phyloP scores from a whole-genome alignment of 2,113 vertebrate genomes.

The Erythrolamprus reginae region DNA sequence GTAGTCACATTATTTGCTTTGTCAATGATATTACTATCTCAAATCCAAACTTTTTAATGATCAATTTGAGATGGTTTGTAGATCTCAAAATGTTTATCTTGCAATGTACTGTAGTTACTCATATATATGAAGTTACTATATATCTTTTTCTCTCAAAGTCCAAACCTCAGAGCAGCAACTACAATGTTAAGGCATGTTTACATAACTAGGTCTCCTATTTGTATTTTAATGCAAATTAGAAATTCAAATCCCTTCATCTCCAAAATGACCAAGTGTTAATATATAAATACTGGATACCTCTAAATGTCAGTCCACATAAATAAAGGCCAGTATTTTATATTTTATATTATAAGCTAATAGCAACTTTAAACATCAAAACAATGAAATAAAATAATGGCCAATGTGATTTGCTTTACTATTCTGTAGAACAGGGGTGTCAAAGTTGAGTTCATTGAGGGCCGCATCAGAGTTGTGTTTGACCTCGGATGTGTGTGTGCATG shows the following conservation, averaged over 20 bases:
- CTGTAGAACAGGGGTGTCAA: not conserved
- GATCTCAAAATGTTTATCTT: not conserved
- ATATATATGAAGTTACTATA: too few species aligned
- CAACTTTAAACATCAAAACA: too few species aligned
- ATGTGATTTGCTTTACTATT: too few species aligned
- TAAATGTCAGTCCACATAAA: not conserved
- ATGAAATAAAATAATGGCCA: too few species aligned
- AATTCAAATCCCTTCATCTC: not conserved
- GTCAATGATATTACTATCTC: not conserved
- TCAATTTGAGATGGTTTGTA: not conserved
- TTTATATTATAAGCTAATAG: too few species aligned
- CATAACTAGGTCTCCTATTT: too few species aligned
- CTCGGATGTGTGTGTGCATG: too few species aligned
- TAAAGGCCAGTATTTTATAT: not conserved
- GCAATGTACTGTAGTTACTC: too few species aligned
- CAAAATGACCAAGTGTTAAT: not conserved
- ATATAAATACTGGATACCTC: not conserved
- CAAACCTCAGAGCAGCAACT: not conserved
- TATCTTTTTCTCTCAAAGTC: not conserved
- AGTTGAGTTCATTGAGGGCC: too few species aligned
- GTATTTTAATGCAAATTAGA: not conserved
- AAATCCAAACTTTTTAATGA: not conserved
- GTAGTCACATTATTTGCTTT: not conserved
- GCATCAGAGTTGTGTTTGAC: too few species aligned
- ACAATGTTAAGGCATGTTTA: not conserved